Conservation (phyloP, 30 jellyfish, hydroid and myxozoan species). For the Catostylus mosaicus region DNA sequence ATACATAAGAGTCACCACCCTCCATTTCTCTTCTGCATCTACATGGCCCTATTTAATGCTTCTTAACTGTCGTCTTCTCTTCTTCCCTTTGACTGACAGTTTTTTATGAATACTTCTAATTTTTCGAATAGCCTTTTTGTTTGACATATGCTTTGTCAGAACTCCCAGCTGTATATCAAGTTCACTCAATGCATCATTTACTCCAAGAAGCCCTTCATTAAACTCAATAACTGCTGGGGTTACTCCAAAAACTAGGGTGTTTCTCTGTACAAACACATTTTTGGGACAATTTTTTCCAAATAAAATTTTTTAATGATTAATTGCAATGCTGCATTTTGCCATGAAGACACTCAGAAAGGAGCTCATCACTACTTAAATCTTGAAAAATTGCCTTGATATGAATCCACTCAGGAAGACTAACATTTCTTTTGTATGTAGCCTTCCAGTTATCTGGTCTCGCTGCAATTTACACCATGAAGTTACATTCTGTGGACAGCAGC, state of each 20-base stretch:
- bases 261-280: conserved; percentile 2
- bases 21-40: conserved; percentile 18
- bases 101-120: neutral
- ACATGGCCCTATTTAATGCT: conserved; percentile 2
- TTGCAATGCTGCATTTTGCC: conserved; percentile 22
- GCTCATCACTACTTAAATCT: conserved; percentile 12
- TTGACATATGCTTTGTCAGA: neutral
- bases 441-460: conserved; percentile 31
- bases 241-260: conserved; percentile 16
- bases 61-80: conserved; percentile 2
- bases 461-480: conserved; percentile 55
- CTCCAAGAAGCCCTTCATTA: conserved; percentile 35
- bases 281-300: conserved; percentile 23
- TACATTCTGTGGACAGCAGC: conserved; percentile 50
- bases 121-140: neutral
- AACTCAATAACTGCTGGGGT: conserved; percentile 35
- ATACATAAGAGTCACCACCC: neutral
- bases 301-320: conserved; percentile 2
- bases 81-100: neutral
- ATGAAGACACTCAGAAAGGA: conserved; percentile 49
- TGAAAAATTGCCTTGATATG: conserved; percentile 11
- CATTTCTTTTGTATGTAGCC: neutral
- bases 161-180: neutral
- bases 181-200: neutral
- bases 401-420: conserved; percentile 44